Base-by-base conservation (phyloP, 2,888 invertebrate species). In the Morinoia aosen region DNA sequence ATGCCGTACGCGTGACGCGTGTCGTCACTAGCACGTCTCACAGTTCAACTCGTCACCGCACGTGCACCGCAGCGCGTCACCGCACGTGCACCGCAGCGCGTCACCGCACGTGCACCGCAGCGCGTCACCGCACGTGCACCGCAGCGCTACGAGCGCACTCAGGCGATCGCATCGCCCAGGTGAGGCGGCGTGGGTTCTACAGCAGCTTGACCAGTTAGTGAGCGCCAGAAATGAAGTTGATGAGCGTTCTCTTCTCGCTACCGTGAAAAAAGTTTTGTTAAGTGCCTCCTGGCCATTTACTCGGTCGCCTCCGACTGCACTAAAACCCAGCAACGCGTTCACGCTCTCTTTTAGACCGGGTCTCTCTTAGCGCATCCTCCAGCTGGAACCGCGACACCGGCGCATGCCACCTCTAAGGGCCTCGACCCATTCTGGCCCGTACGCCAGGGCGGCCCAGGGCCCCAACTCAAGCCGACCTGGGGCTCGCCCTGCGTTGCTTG, bases 401-500 rank as follows among this genome's bases (percentile, higher is more conserved):
- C 56, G 58, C 61, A 61, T 40, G 88, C 95, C 48, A 39, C 90
- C 3, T 7, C 12, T 57, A 8, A 91, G 56, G 8, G 33, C 88
- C 48, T 33, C 88, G 39, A 56, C 19, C 40, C 0, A 58, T 90
- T 88, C 58, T 88, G 39, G 58, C 93, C 76, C 95, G 64, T 88
- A 39, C 56, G 56, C 94, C 94, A 48, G n/a, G 14, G 14, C 33
- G 61, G 19, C n/a, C 88, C 56, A 95, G 76, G 96, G 95, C 57
- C 39, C 95, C 57, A 58, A 56, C n/a, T 48, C 88, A 25, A 12
- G n/a, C 88, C 90, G 57, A 4, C 25, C 25, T 39, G 56, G 58
- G 0, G 61, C 40, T 76, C 40, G 58, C 40, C 95, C 57, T 61
- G 96, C 94, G 95, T 61, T 56, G 95, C 94, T 90, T 76, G 48